Base-by-base conservation (phyloP, 2,113 vertebrate genomes). In the Phaetusa simplex region DNA sequence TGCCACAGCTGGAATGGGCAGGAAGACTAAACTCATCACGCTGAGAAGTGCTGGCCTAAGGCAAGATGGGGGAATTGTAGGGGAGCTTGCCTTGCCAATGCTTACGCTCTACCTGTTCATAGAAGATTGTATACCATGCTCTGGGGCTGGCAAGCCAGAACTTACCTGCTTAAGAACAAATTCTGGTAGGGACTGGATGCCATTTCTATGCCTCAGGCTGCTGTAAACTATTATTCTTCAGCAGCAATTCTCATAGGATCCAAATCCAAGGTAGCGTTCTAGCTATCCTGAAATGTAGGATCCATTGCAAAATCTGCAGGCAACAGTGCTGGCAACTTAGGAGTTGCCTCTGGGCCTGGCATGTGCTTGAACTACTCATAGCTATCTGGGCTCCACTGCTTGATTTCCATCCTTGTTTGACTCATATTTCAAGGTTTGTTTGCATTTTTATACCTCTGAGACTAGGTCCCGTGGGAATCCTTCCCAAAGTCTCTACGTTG, bases 391-490 rank as follows among this genome's bases (percentile, higher is more conserved):
- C 81, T 97, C 67, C 88, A 94, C 53, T 47, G 86, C 83, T 94
- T 95, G 81, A 97, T 97, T 97, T 95, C 93, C 97, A 96, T 96
- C 74, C 87, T 81, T 73, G 86, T 92, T 94, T 95, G 97, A 97
- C 86, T 97, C 95, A 94, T 86, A 78, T 92, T 95, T 95, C 84
- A 95, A 70, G 71, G 55, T 85, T 94, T 95, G 81, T 96, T 96
- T 97, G 97, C 97, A 97, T 97, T 96, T 97, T 96, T 85, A 96
- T 95, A 89, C 84, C 94, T 94, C 78, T 97, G 84, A 96, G 94
- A 96, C 87, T 86, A 91, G 59, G 67, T 96, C 97, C 93, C 89
- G 82, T 96, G 97, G 96, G 97, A 97, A 97, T 95, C 66, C 87
- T 96, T 96, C 71, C 91, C 89, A 91, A 93, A 43, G 70, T 83